Evolutionary conservation across 2,888 invertebrate species (phyloP), one percentile per base, ranked within the genome.

Genomic region (Agrilus mali): DNA sequence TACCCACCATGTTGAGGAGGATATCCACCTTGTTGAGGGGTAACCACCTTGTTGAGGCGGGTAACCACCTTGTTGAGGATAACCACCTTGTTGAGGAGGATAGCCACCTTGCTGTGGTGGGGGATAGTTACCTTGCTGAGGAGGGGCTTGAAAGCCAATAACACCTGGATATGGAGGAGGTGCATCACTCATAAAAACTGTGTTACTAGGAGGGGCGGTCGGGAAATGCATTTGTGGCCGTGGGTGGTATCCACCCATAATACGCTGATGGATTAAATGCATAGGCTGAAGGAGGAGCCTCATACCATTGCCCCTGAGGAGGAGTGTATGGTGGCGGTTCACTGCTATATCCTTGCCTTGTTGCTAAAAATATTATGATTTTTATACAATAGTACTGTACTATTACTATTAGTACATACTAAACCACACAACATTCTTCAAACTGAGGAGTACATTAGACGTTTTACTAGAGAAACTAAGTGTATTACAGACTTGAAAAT

Each of bases 121-220:
- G 38, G 47, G 50, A 3, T 52, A 48, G 15, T 51, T 49, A 12
- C 47, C 50, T 38, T 51, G 59, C 33, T 51, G 51, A 40, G 58
- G 57, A 7, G 54, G 51, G 36, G 55, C 51, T 40, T 55, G 52
- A 20, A 56, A 57, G 40, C 59, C 60, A 43, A 72, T 78, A 50
- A 95, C 82, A 45, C 95, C 95, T 13, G 94, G 93, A 68, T 95
- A 95, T 3, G 95, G 95, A 38, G 94, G 94, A 20, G 95, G 94
- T 63, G 80, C 86, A 64, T 88, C 85, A 37, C 85, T 86, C 74
- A 90, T 86, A 65, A 80, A 95, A 20, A 95, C 93, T 16, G 82
- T 80, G 65, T 86, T 85, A 27, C 84, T 80, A 64, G 80, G 77
- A 10, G 82, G 82, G 82, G 41, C 77, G 78, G 56, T 78, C 75